A percentile compares a stretch with the other conserved stretches of the same genome.
phyloP scores from a whole-genome alignment of 1,140 invertebrate species.

The Drosophila sulfurigaster region DNA sequence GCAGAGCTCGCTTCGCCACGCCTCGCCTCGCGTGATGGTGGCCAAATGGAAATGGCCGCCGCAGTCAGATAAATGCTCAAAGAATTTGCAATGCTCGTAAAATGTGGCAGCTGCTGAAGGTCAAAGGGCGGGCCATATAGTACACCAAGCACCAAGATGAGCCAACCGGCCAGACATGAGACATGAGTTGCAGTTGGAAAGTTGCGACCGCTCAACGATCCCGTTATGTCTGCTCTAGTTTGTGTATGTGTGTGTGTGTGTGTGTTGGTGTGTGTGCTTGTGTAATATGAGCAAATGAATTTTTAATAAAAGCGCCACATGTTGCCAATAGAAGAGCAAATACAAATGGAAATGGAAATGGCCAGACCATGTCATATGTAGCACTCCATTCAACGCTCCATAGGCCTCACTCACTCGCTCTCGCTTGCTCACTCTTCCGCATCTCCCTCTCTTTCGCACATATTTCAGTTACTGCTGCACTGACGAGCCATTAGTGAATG shows the following conservation, averaged over 20 bases:
- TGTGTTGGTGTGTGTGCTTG: conserved; percentile 34
- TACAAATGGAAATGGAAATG: conserved; percentile 61
- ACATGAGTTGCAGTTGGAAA: conserved; percentile 3
- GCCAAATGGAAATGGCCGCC: not conserved
- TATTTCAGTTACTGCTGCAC: conserved; percentile 33
- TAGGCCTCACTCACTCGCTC: not conserved
- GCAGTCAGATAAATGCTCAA: conserved; percentile 36
- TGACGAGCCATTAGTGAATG: conserved; percentile 79
- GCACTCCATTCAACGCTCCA: conserved; percentile 18
- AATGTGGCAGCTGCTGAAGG: conserved; percentile 78
- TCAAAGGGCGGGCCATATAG: conserved; percentile 47
- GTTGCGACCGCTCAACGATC: not conserved
- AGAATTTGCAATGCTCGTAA: conserved; percentile 50
- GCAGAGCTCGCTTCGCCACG: not conserved
- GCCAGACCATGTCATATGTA: conserved; percentile 36
- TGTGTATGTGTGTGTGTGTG: conserved; percentile 4
- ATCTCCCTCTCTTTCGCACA: not conserved
- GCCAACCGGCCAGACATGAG: conserved; percentile 52
- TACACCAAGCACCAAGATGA: conserved; percentile 38
- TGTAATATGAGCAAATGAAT: conserved; percentile 78
- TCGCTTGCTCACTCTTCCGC: not conserved
- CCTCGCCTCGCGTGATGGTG: not conserved
- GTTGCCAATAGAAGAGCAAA: conserved; percentile 80
- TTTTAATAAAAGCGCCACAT: conserved; percentile 83
- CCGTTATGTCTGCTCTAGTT: conserved; percentile 10